phyloP scores from a whole-genome alignment of 1,140 invertebrate genomes.

The Cataglyphis hispanica region DNA sequence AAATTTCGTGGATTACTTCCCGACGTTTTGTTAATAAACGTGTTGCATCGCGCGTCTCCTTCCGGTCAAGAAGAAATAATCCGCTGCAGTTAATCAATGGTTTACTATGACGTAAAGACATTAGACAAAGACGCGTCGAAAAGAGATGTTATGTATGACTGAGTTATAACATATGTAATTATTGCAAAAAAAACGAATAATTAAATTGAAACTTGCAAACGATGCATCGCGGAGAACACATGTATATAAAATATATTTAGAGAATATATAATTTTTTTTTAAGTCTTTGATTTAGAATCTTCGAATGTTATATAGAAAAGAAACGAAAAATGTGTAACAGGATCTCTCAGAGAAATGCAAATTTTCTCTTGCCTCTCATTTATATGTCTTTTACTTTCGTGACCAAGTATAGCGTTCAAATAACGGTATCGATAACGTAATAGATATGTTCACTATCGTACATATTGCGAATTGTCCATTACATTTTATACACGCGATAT shows the following conservation, averaged over 20 bases:
- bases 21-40: conserved; percentile 48
- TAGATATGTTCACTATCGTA: neutral
- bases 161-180: neutral
- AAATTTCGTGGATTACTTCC: conserved; percentile 63
- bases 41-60: neutral
- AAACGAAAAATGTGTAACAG: neutral
- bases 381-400: neutral
- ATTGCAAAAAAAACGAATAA: neutral
- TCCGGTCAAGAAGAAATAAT: neutral
- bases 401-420: neutral
- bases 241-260: no score
- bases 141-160: conserved; percentile 6
- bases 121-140: conserved; percentile 20
- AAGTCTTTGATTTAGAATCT: no score
- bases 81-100: neutral
- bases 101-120: neutral
- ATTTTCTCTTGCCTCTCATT: neutral
- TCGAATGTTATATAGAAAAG: no score
- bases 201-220: no score
- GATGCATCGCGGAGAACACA: no score
- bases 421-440: neutral
- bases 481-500: conserved; percentile 19
- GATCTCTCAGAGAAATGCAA: neutral
- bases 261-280: no score
- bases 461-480: neutral